Conservation (phyloP, 1,140 invertebrate genomes). For the Helicoverpa armigera region DNA sequence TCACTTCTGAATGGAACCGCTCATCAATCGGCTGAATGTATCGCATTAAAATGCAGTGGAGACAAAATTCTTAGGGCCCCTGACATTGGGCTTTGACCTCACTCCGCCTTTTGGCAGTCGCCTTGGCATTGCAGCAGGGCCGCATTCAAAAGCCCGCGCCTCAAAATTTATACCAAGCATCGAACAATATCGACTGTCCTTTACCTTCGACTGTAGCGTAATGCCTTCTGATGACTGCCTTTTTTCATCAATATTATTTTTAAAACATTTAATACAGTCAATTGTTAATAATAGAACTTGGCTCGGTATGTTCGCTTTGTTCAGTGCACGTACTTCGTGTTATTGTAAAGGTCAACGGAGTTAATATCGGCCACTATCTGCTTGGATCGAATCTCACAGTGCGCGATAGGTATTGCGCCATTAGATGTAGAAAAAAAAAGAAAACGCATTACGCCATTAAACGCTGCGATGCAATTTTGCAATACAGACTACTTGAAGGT, state of each 20-base stretch:
- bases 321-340: slow-evolving; percentile 46
- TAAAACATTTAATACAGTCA: slow-evolving; percentile 30
- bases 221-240: slow-evolving; percentile 53
- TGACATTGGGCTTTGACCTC: slow-evolving; percentile 82
- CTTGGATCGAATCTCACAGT: slow-evolving; percentile 39
- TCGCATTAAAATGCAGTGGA: slow-evolving; percentile 52
- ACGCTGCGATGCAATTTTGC: slow-evolving; percentile 13
- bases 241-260: slow-evolving; percentile 44
- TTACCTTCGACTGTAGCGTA: slow-evolving; percentile 66
- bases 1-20: slow-evolving; percentile 11
- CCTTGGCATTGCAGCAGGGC: slow-evolving; percentile 80
- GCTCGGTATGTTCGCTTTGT: slow-evolving; percentile 47
- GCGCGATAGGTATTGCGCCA: slow-evolving; percentile 46
- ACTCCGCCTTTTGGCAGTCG: slow-evolving; percentile 77
- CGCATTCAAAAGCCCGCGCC: slow-evolving; percentile 54
- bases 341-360: slow-evolving; percentile 50
- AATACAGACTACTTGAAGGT: slow-evolving; percentile 36
- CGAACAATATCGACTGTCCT: slow-evolving; percentile 61
- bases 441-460: slow-evolving; percentile 42
- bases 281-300: slow-evolving; percentile 53
- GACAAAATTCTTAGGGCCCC: slow-evolving; percentile 78
- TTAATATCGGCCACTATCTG: slow-evolving; percentile 47
- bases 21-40: slow-evolving; percentile 37
- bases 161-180: slow-evolving; percentile 73
- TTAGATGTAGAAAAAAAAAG: slow-evolving; percentile 45